phyloP scores from a whole-genome alignment of 2,797 vertebrate genomes.

The Microtus agrestis region DNA sequence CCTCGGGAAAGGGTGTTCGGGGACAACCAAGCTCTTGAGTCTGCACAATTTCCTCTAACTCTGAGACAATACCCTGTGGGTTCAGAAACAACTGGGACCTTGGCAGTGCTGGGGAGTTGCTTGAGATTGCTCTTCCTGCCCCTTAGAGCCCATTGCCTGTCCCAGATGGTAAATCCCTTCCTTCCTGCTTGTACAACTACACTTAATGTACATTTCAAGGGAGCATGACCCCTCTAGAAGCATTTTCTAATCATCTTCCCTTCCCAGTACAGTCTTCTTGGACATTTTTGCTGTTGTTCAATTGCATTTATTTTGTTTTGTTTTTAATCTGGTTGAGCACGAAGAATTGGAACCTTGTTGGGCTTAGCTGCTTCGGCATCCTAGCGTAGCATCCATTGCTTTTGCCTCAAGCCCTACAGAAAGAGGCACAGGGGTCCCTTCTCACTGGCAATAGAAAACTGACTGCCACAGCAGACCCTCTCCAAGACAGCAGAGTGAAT shows the following conservation, averaged over 20 bases:
- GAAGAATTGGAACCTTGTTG: background rate
- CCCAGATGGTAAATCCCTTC: background rate
- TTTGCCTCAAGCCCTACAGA: background rate
- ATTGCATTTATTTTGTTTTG: background rate
- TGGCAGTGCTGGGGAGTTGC: no score
- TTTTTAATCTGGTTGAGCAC: background rate
- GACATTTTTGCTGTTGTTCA: background rate
- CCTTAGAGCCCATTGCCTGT: background rate
- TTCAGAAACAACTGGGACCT: background rate
- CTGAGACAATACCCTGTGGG: background rate
- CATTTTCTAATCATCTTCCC: background rate
- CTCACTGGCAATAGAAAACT: background rate
- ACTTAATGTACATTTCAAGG: background rate
- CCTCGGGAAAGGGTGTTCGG: rapidly evolving
- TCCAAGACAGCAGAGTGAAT: background rate
- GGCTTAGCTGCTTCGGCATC: background rate
- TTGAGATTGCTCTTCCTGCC: background rate
- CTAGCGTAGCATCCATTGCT: background rate
- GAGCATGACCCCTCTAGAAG: background rate
- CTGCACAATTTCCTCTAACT: background rate
- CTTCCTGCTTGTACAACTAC: background rate
- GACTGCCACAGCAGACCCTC: background rate
- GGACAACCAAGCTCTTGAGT: rapidly evolving
- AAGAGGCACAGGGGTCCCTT: background rate
- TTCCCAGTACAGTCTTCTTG: background rate